Evolutionary conservation across 2,113 vertebrate species (phyloP), one percentile per base, ranked within the genome.

Genomic region (Grus americana): DNA sequence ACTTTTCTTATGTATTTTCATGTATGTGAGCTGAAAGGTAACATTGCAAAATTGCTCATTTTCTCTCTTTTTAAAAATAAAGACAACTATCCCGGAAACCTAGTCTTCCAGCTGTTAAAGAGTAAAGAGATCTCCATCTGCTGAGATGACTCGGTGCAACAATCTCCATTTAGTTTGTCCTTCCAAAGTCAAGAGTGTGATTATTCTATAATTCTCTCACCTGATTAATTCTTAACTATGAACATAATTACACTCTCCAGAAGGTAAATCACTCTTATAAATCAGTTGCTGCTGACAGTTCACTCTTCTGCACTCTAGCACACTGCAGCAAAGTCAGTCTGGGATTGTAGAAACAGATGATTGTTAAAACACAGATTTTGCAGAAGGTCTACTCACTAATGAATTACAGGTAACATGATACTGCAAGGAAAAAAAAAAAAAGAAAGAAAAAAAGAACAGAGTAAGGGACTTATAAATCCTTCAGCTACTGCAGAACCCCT

Each of bases 151-250:
- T 96, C 1, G 0, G 42, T 93, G 59, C 73, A 93, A 90, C 52
- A 95, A 76, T 90, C 94, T 95, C 94, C 86, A 87, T 96, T 98
- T 97, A 91, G 89, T 97, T 97, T 97, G 98, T 97, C 98, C 98
- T 98, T 98, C 94, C 97, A 97, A 98, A 97, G 98, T 98, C 97
- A 96, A 90, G 95, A 92, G 66, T 96, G 95, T 97, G 97, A 98
- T 98, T 98, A 98, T 98, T 98, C 95, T 92, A 92, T 96, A 97
- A 97, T 98, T 97, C 98, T 97, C 85, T 95, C 97, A 97, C 97
- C 97, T 98, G 97, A 98, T 98, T 98, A 98, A 98, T 98, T 98
- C 98, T 98, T 98, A 98, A 97, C 98, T 98, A 97, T 95, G 97
- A 98, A 97, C 97, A 96, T 98, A 98, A 98, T 98, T 98, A 96